Evolutionary conservation across 1,140 invertebrate genomes (phyloP).

Genomic region (Sitophilus oryzae): DNA sequence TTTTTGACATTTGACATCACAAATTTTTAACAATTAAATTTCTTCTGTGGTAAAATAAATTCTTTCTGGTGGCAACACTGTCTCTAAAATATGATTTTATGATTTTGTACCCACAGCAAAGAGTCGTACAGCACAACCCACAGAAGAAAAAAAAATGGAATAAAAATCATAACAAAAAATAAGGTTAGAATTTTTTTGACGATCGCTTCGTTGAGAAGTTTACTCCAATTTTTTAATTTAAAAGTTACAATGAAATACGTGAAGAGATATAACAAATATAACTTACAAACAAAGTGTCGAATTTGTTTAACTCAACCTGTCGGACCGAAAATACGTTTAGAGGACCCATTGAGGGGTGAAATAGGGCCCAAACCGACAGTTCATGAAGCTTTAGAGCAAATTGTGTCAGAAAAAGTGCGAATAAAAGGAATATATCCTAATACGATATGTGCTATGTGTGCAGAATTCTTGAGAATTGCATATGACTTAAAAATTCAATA

Average conservation of each 20-base stretch:
- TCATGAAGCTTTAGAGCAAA: slow-evolving; percentile 15
- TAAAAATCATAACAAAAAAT: too few species aligned
- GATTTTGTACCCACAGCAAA: too few species aligned
- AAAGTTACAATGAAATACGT: neutral
- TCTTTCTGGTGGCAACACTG: too few species aligned
- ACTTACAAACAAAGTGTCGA: slow-evolving; percentile 21
- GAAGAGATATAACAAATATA: slow-evolving; percentile 17
- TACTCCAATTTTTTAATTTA: neutral
- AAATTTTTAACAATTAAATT: too few species aligned
- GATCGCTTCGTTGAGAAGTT: too few species aligned
- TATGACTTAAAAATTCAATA: slow-evolving; percentile 24
- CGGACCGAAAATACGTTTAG: slow-evolving; percentile 3
- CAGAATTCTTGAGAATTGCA: slow-evolving; percentile 21
- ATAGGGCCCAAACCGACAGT: neutral
- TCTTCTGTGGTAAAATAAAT: too few species aligned
- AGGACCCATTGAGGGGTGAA: slow-evolving; percentile 1
- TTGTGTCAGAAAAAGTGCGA: slow-evolving; percentile 12
- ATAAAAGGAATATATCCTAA: slow-evolving; percentile 19
- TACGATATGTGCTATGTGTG: slow-evolving; percentile 23
- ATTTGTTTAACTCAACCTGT: slow-evolving; percentile 24
- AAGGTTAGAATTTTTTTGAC: too few species aligned
- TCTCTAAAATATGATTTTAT: too few species aligned
- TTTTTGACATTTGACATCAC: too few species aligned
- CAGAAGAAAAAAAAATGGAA: too few species aligned
- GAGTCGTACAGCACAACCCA: too few species aligned